phyloP scores from a whole-genome alignment of 2,113 vertebrate species.

The Forbesichthys agassizii region DNA sequence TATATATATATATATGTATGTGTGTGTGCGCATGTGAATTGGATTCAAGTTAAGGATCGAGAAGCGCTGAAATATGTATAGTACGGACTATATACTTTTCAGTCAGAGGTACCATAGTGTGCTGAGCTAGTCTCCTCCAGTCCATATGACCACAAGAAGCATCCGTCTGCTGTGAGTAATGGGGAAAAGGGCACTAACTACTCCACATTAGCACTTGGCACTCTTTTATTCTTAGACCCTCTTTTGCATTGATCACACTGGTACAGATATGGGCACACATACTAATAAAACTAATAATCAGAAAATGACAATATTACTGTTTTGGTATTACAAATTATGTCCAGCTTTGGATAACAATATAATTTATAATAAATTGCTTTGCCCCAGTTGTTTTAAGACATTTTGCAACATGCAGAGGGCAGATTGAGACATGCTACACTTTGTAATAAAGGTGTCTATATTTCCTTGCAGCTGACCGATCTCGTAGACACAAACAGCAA shows the following conservation, averaged over 20 bases:
- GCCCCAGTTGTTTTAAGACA: slow-evolving; percentile 57
- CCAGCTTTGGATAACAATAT: neutral
- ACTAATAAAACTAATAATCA: slow-evolving; percentile 1
- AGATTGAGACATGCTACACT: slow-evolving; percentile 44
- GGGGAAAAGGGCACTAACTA: slow-evolving; percentile 67
- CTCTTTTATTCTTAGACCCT: slow-evolving; percentile 62
- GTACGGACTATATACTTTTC: neutral
- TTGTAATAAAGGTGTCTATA: slow-evolving; percentile 38
- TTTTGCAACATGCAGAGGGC: slow-evolving; percentile 45
- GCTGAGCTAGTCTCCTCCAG: slow-evolving; percentile 22
- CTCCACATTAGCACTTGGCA: slow-evolving; percentile 57
- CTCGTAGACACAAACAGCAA: slow-evolving; percentile 48
- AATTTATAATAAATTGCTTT: neutral
- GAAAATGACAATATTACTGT: neutral
- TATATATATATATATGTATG: neutral
- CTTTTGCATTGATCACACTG: slow-evolving; percentile 51
- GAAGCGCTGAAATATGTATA: neutral
- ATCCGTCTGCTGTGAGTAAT: slow-evolving; percentile 75
- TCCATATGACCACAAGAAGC: slow-evolving; percentile 62
- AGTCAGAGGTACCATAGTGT: slow-evolving; percentile 30
- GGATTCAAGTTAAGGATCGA: slow-evolving; percentile 16
- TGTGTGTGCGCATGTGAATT: slow-evolving; percentile 11
- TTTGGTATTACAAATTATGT: neutral
- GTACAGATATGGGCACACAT: slow-evolving; percentile 31
- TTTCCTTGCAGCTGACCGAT: slow-evolving; percentile 34